Evolutionary conservation across 2,888 invertebrate genomes (phyloP), one percentile per base, ranked within the genome.

Genomic region (Chorisops tibialis): DNA sequence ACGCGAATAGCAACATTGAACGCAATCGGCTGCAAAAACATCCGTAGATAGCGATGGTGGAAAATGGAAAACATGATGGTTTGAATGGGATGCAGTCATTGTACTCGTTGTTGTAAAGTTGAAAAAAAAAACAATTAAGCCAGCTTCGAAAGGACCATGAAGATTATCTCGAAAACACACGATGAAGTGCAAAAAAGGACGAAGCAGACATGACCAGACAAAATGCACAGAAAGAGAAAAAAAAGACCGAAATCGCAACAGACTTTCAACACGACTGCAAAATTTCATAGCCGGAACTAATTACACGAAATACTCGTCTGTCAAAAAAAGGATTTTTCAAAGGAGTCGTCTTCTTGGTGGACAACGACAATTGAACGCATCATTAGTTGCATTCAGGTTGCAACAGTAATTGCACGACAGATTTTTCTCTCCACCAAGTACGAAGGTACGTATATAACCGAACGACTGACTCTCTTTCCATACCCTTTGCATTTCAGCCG

Each of bases 331-430:
- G 43, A 45, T 56, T 45, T 24, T 56, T 56, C 43, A 56, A 56
- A 56, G 56, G 43, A 54, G 35, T 45, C 22, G 39, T 22, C 54
- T 54, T 43, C 43, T 45, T 30, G 56, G 45, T 45, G 56, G 56
- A 43, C 56, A 56, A 56, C 56, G 56, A 43, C 56, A 45, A 43
- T 56, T 56, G 45, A 56, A 43, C 56, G 56, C 56, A 56, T 56
- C 56, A 56, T 56, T 56, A 56, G 56, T 56, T 56, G 16, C 45
- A 56, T 56, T 56, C 56, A 56, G 18, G 54, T 30, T 56, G 52
- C 56, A 56, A 35, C 56, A 43, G 45, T 56, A 56, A 56, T 56
- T 56, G 56, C 56, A 45, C 56, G 43, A 30, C 56, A 24, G 30
- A 30, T 30, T 30, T 30, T 30, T 30, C 30, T 30, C 30, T n/a